phyloP scores from a whole-genome alignment of 1,140 invertebrate genomes.

The Drosophila tropicalis region DNA sequence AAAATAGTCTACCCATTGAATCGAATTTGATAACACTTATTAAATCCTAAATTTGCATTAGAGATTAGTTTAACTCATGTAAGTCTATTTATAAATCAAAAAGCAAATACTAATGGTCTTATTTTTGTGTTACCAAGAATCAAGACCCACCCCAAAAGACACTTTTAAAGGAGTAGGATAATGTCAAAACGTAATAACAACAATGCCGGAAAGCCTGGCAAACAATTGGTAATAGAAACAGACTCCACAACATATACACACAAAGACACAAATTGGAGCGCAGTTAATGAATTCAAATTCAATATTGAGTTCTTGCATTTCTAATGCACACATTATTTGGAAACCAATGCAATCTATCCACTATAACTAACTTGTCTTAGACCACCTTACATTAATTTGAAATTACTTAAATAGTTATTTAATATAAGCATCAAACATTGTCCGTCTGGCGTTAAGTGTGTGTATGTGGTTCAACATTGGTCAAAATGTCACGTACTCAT shows the following conservation, averaged over 20 bases:
- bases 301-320: constrained; percentile 56
- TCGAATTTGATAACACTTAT: no score
- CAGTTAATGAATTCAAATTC: constrained; percentile 58
- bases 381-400: constrained; percentile 42
- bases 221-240: background rate
- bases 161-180: no score
- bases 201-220: background rate
- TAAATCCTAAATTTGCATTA: no score
- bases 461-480: constrained; percentile 26
- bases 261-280: constrained; percentile 18
- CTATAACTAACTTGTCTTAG: constrained; percentile 8
- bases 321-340: constrained; percentile 42
- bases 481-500: constrained; percentile 66
- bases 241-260: constrained; percentile 5
- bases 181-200: background rate
- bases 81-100: no score
- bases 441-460: constrained; percentile 42
- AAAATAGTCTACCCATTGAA: no score
- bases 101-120: no score
- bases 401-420: constrained; percentile 71
- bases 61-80: no score
- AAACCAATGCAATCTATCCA: background rate
- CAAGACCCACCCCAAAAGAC: no score
- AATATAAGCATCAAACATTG: constrained; percentile 46
- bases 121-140: no score